Evolutionary conservation across 1,140 invertebrate genomes (phyloP), one percentile per base, ranked within the genome.

Genomic region (Drosophila takahashii): DNA sequence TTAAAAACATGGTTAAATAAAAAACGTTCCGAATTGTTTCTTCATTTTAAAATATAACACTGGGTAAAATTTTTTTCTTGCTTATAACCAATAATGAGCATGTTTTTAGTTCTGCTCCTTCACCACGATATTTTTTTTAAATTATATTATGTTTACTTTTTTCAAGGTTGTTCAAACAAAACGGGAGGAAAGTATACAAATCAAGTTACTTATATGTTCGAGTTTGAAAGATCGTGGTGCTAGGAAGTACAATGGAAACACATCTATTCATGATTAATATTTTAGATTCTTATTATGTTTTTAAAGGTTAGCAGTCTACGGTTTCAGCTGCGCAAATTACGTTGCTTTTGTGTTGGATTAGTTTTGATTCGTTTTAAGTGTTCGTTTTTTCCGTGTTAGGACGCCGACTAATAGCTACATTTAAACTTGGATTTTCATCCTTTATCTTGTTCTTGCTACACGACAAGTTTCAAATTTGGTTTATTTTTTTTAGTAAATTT

Each of bases 361-460:
- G 61, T 67, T 76, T 73, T 77, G 53, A 65, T 73, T 77, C 52
- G 39, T 54, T 62, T 57, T 84, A 7, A n/a, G 9, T 53, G 69
- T 54, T 71, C 27, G 9, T 26, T 50, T 41, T 26, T 72, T 69
- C 71, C 48, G 48, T 75, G 54, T 78, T 81, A 71, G 47, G 67
- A 81, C 51, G 52, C 56, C 60, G 57, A 64, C 65, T 87, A 81
- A 76, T 42, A 87, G 64, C 78, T 81, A 86, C 77, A 42, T 67
- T 67, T 83, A 75, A 59, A 74, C 50, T 77, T 77, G 60, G 27
- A 57, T 75, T 75, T 51, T 71, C 34, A 42, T 65, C 64, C 52
- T 41, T 77, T 48, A 39, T 37, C 48, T 56, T 22, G 8, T 34
- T 48, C 27, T 37, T 62, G 52, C 48, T 54, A 75, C 70, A 62